phyloP scores from a whole-genome alignment of 37 sponge, comb jelly and placozoan species.

The Sycon ciliatum region DNA sequence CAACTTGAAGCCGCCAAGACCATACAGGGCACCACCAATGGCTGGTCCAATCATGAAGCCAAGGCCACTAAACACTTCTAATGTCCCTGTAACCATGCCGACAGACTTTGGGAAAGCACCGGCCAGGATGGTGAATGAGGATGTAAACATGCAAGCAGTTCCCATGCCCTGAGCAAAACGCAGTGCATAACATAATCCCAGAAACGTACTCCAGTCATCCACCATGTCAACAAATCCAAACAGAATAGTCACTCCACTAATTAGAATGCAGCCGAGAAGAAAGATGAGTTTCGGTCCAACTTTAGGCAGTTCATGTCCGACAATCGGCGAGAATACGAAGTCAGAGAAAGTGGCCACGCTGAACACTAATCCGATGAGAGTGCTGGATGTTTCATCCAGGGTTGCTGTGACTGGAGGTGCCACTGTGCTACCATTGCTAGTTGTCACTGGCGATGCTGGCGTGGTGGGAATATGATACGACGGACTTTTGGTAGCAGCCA shows the following conservation, averaged over 20 bases:
- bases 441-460: too few species aligned
- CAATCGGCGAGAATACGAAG: background rate
- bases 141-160: background rate
- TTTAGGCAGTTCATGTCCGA: background rate
- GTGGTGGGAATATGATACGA: too few species aligned
- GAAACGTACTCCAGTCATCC: background rate
- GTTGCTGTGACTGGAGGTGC: too few species aligned
- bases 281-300: background rate
- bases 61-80: background rate
- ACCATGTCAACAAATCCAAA: background rate
- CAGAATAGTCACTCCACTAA: background rate
- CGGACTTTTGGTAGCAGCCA: too few species aligned
- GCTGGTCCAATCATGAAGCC: background rate
- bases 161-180: background rate
- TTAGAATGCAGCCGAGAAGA: background rate
- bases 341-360: background rate
- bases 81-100: background rate
- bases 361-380: background rate
- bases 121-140: background rate
- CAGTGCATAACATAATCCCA: background rate
- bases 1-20: background rate
- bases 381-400: too few species aligned
- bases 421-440: too few species aligned
- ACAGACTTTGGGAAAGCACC: background rate
- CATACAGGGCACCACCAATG: background rate